These are phyloP conservation scores for Corythornis cristatus DNA, from an alignment of 2,113 vertebrate species.

Conservation along the genomic window DNA sequence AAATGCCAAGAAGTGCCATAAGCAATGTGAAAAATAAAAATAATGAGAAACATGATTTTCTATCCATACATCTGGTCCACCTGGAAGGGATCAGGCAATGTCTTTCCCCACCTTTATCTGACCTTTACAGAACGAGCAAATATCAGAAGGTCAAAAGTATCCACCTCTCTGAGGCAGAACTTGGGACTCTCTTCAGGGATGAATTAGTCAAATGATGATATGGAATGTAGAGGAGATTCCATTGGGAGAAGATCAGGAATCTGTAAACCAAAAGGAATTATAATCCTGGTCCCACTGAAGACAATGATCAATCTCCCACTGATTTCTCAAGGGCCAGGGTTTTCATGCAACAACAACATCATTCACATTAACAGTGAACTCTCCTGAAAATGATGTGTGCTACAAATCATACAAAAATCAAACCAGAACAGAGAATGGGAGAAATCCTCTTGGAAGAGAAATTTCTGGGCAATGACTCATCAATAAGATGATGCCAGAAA, in stretches of 20 bases:
- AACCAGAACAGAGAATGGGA: conserved; percentile 22
- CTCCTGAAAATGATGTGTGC: conserved; percentile 1
- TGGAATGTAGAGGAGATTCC: not conserved
- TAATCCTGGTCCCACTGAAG: conserved; percentile 2
- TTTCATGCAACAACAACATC: conserved; percentile 13
- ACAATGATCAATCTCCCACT: not conserved
- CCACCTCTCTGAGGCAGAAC: conserved; percentile 27
- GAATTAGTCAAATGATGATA: conserved; percentile 9
- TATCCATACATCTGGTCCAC: conserved; percentile 49
- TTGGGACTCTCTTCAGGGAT: conserved; percentile 32
- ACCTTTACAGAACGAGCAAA: conserved; percentile 26
- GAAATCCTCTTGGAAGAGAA: conserved; percentile 19
- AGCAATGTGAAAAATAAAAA: conserved; percentile 48
- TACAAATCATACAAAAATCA: conserved; percentile 39
- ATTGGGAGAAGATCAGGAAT: not conserved
- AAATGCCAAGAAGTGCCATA: conserved; percentile 5
- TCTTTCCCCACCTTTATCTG: conserved; percentile 41
- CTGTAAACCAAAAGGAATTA: conserved; percentile 28
- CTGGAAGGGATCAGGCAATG: conserved; percentile 55
- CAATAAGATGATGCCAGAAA: conserved; percentile 25
- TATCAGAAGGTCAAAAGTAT: conserved; percentile 54
- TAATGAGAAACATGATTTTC: conserved; percentile 63
- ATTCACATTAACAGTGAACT: conserved; percentile 3
- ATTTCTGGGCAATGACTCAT: not conserved
- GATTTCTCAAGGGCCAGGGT: conserved; percentile 18